Percentiles rank a stretch among this genome's conserved stretches.
Evolutionary conservation across 2,888 invertebrate genomes (phyloP).

Genomic region (Drosophila anomalata): DNA sequence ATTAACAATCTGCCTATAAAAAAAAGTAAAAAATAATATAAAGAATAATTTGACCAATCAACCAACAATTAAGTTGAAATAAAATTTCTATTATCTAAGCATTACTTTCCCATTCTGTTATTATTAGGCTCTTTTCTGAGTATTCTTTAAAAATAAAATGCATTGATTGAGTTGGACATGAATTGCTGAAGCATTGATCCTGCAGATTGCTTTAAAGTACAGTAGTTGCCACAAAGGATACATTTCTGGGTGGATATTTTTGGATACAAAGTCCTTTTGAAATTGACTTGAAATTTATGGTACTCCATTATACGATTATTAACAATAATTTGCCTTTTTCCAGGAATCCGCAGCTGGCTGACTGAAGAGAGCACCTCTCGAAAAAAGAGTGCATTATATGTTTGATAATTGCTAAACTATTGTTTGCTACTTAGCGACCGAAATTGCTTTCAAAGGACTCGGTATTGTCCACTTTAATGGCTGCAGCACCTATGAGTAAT

Average conservation of each 20-base stretch:
- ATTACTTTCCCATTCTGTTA: conserved; percentile 39
- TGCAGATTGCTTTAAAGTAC: conserved; percentile 3
- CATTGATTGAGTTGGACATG: conserved; percentile 11
- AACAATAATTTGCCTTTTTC: conserved; percentile 54
- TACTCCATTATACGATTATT: conserved; percentile 52
- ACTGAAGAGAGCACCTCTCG: conserved; percentile 29
- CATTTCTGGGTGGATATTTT: conserved; percentile 4
- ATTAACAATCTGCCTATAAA: too few species aligned
- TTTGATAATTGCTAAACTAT: conserved; percentile 47
- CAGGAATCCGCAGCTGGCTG: conserved; percentile 35
- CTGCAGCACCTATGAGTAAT: conserved; percentile 40
- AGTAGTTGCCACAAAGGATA: conserved; percentile 6
- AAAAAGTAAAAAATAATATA: too few species aligned
- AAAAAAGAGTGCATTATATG: conserved; percentile 35
- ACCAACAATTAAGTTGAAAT: not conserved
- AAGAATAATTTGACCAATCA: not conserved
- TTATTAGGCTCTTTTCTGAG: conserved; percentile 25
- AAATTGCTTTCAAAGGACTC: conserved; percentile 54
- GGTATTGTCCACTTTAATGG: conserved; percentile 41
- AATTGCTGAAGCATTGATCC: conserved; percentile 13
- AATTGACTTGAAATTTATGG: conserved; percentile 55
- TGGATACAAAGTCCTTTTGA: conserved; percentile 19
- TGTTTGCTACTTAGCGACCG: conserved; percentile 59
- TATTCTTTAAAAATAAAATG: conserved; percentile 30
- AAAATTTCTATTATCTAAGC: conserved; percentile 9